A percentile compares a stretch with the other conserved stretches of the same genome.
These are phyloP conservation scores for Oasisia sp. DNA, from an alignment of 2,888 invertebrate species.

Conservation along the genomic window DNA sequence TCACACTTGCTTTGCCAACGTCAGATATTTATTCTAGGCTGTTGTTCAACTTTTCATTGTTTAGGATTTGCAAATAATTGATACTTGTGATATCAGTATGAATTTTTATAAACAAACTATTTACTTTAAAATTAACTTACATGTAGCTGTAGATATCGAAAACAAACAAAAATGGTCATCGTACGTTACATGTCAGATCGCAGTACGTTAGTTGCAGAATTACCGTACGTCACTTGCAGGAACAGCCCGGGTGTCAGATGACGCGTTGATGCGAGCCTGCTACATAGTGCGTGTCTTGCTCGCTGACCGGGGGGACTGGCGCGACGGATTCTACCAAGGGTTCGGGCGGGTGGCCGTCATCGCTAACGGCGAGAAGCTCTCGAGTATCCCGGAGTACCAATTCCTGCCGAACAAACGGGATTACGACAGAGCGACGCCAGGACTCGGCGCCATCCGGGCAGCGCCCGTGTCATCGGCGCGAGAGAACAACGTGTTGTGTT, in stretches of 20 bases:
- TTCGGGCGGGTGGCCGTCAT: slow-evolving; percentile 52
- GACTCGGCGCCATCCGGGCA: slow-evolving; percentile 48
- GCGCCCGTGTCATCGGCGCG: slow-evolving; percentile 48
- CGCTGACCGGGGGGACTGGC: slow-evolving; percentile 47
- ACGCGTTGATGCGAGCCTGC: slow-evolving; percentile 51
- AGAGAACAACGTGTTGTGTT: slow-evolving; percentile 52
- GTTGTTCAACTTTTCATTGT: too few relatives aligned
- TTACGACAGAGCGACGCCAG: slow-evolving; percentile 39
- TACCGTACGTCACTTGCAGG: slow-evolving; percentile 35
- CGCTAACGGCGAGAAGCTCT: slow-evolving; percentile 42
- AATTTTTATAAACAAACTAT: too few relatives aligned
- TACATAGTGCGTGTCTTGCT: slow-evolving; percentile 53
- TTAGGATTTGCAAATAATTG: too few relatives aligned
- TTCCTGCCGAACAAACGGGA: slow-evolving; percentile 41
- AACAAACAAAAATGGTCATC: too few relatives aligned
- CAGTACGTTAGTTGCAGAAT: too few relatives aligned
- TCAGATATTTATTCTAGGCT: too few relatives aligned
- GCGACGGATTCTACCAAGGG: slow-evolving; percentile 47
- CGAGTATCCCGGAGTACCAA: slow-evolving; percentile 50
- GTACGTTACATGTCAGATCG: too few relatives aligned
- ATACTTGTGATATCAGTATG: too few relatives aligned
- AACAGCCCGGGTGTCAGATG: slow-evolving; percentile 44
- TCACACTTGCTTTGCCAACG: too few relatives aligned
- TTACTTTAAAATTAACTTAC: too few relatives aligned
- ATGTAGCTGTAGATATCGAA: too few relatives aligned